These are phyloP conservation scores for Cheirogaleus major DNA, from an alignment of 2,797 vertebrate species.

Conservation along the genomic window DNA sequence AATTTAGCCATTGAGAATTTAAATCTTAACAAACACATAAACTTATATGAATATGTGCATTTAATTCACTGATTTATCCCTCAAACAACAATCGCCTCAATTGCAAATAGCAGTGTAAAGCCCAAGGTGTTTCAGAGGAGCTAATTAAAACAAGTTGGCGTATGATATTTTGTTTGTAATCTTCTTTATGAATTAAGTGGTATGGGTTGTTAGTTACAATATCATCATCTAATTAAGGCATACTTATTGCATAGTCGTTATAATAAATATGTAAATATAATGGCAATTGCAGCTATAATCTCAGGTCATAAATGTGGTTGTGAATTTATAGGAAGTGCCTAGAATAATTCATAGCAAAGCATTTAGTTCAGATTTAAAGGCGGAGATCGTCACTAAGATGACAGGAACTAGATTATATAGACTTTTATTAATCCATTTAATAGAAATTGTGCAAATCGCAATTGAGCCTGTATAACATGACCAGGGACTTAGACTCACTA, in stretches of 20 bases:
- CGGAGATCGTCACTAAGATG: neutral
- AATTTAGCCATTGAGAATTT: neutral
- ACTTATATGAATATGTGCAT: neutral
- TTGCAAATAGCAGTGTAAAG: neutral
- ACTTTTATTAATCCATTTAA: neutral
- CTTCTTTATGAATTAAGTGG: conserved; percentile 64
- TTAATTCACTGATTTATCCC: conserved; percentile 27
- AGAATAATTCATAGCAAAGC: neutral
- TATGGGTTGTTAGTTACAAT: conserved; percentile 52
- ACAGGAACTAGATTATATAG: neutral
- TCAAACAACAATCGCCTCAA: neutral
- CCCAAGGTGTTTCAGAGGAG: neutral
- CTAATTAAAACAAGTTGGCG: conserved; percentile 61
- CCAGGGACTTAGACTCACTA: neutral
- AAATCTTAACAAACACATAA: conserved; percentile 21
- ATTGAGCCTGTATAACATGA: neutral
- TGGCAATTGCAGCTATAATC: neutral
- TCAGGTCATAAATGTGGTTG: neutral
- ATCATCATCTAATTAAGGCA: conserved; percentile 65
- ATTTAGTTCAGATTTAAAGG: neutral
- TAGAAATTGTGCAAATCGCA: neutral
- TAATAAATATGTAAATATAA: conserved; percentile 52
- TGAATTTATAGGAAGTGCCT: neutral
- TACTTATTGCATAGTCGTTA: conserved; percentile 1
- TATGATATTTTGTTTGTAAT: conserved; percentile 54